phyloP scores from a whole-genome alignment of 2,888 invertebrate genomes.

The Phragmatobia fuliginosa region DNA sequence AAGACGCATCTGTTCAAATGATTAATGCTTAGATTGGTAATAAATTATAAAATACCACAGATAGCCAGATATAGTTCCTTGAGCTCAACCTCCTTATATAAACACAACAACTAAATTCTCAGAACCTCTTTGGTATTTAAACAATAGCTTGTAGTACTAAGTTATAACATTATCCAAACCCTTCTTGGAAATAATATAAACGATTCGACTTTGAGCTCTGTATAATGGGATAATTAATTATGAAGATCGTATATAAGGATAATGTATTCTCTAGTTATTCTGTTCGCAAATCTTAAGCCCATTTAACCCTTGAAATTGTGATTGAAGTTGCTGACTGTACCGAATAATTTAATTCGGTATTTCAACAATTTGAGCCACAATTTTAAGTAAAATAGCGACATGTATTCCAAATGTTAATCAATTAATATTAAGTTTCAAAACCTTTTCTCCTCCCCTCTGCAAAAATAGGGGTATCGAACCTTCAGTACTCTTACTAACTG shows the following conservation, averaged over 20 bases:
- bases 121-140: conserved; percentile 30
- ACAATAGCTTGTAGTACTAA: conserved; percentile 34
- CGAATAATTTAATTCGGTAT: background rate
- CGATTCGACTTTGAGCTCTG: conserved; percentile 6
- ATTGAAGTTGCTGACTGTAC: background rate
- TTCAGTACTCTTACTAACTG: no score
- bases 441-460: no score
- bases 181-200: conserved; percentile 28
- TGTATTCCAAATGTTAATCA: no score
- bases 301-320: background rate
- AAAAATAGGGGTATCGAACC: no score
- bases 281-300: background rate
- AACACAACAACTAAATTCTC: conserved; percentile 25
- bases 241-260: background rate
- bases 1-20: conserved; percentile 36
- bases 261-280: background rate
- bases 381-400: background rate
- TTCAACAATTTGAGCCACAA: background rate
- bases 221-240: background rate
- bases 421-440: no score
- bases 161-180: conserved; percentile 28
- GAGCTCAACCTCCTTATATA: conserved; percentile 18
- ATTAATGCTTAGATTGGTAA: conserved; percentile 16
- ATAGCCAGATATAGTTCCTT: conserved; percentile 19
- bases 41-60: conserved; percentile 29